These are phyloP conservation scores for Aplysina aerophoba DNA, from an alignment of 37 sponge, comb jelly and placozoan genomes.

Conservation along the genomic window DNA sequence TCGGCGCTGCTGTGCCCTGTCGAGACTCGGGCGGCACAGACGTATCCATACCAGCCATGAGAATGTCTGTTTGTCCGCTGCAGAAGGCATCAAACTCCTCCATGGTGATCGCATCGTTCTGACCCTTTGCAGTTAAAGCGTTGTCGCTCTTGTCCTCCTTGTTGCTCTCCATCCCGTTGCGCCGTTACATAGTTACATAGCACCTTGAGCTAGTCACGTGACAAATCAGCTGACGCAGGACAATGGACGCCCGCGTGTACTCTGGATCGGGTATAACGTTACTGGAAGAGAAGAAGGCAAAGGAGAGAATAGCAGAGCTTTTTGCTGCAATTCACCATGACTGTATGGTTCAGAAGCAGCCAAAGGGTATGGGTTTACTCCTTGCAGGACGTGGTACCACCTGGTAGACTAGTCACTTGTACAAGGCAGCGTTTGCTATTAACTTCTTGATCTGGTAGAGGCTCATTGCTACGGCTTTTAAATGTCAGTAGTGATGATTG, in stretches of 20 bases:
- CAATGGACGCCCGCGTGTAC: too few species aligned
- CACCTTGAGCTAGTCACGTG: too few species aligned
- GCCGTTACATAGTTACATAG: too few species aligned
- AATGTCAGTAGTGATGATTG: too few species aligned
- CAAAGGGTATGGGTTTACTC: constrained; percentile 22
- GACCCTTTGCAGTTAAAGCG: neutral
- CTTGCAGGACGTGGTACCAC: too few species aligned
- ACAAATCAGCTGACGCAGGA: too few species aligned
- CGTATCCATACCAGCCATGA: neutral
- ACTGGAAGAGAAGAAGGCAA: constrained; percentile 27
- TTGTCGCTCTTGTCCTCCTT: neutral
- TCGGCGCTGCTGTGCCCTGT: neutral
- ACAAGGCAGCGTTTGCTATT: too few species aligned
- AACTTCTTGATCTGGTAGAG: too few species aligned
- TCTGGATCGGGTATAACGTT: neutral
- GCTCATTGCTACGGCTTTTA: too few species aligned
- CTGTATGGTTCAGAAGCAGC: constrained; percentile 34
- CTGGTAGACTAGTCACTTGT: too few species aligned
- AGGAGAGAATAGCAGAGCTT: neutral
- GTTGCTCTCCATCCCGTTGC: neutral
- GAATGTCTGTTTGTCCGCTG: neutral
- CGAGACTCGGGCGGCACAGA: neutral
- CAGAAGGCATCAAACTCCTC: constrained; percentile 17
- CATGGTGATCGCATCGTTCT: constrained; percentile 1
- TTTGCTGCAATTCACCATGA: constrained; percentile 13